Conservation (phyloP, 2,888 invertebrate genomes). For the Mactromeris polynyma region DNA sequence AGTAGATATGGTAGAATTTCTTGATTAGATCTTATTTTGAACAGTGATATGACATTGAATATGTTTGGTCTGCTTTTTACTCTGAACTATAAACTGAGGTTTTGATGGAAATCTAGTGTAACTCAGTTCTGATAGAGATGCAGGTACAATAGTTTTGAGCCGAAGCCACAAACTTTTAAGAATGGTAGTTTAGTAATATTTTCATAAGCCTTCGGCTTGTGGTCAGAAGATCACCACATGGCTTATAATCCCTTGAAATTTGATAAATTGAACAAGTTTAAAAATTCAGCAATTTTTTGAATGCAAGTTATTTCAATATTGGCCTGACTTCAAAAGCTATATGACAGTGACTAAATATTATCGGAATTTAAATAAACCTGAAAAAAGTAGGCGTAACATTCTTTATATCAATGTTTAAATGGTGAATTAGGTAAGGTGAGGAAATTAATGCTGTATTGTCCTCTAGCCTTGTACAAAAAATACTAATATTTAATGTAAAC, state of each 20-base stretch:
- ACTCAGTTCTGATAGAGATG: no score
- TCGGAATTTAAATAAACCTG: constrained; percentile 15
- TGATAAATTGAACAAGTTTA: neutral
- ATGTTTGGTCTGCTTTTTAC: neutral
- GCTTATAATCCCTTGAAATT: neutral
- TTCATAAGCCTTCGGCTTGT: constrained; percentile 7
- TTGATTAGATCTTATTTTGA: neutral
- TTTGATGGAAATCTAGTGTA: no score
- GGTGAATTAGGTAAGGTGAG: neutral
- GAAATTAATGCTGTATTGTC: constrained; percentile 7
- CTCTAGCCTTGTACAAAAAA: neutral
- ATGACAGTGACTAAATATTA: constrained; percentile 23
- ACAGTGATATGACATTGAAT: neutral
- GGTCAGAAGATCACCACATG: neutral
- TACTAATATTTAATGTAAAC: constrained; percentile 32
- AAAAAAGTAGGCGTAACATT: constrained; percentile 8
- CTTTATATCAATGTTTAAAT: constrained; percentile 22
- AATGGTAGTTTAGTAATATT: neutral
- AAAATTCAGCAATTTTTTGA: constrained; percentile 9
- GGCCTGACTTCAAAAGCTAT: constrained; percentile 11
- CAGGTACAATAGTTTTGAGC: no score
- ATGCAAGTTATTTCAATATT: constrained; percentile 3
- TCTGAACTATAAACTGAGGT: neutral
- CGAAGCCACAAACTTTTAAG: neutral
- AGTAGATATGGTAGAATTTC: neutral